Percentiles rank a stretch among this genome's conserved stretches.
Conservation (phyloP, 2,113 vertebrate species). For the Serinus canaria region DNA sequence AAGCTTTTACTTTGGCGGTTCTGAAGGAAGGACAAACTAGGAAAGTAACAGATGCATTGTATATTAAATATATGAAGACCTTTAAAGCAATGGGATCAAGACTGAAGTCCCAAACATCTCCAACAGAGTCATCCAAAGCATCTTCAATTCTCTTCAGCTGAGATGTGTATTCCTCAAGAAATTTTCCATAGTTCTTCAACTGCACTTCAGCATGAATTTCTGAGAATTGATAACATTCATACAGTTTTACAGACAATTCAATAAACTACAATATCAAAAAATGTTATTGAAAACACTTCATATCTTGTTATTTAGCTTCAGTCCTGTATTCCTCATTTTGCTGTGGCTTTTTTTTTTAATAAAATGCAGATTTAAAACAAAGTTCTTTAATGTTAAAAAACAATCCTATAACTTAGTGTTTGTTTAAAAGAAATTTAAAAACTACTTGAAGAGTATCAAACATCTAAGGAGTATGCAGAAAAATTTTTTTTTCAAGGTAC, state of each 20-base stretch:
- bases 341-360: neutral
- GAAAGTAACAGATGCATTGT: neutral
- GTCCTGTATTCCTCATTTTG: neutral
- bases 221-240: conserved; percentile 62
- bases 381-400: neutral
- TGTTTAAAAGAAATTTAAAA: neutral
- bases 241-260: neutral
- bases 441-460: neutral
- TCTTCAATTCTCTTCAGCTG: conserved; percentile 94
- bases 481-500: neutral
- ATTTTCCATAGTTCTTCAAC: conserved; percentile 93
- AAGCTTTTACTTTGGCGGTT: neutral
- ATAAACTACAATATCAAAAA: neutral
- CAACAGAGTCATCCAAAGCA: conserved; percentile 92
- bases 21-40: neutral
- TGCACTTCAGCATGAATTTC: conserved; percentile 99
- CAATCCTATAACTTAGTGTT: neutral
- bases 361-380: neutral
- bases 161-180: conserved; percentile 92
- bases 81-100: conserved; percentile 94
- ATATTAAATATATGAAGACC: conserved; percentile 69
- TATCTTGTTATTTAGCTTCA: neutral
- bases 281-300: neutral
- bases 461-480: neutral
- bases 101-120: conserved; percentile 98